phyloP scores from a whole-genome alignment of 2,797 vertebrate species.

The Acridotheres tristis region DNA sequence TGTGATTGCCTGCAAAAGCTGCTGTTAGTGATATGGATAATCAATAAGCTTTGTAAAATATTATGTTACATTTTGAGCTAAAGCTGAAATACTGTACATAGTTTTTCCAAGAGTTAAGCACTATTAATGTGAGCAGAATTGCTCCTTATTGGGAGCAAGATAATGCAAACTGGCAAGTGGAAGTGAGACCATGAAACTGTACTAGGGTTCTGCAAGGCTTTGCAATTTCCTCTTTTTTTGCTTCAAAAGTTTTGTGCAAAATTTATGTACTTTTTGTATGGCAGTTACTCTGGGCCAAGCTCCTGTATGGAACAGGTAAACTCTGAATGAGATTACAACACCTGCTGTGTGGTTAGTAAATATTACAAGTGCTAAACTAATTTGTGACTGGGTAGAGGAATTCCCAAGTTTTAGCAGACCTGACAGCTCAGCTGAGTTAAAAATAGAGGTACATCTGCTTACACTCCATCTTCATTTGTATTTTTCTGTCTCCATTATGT shows the following conservation, averaged over 20 bases:
- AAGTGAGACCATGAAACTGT: not conserved
- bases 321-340: not conserved
- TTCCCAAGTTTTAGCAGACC: not conserved
- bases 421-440: not conserved
- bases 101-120: not conserved
- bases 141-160: not conserved
- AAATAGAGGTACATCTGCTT: constrained; percentile 30
- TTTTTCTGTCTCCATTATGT: not conserved
- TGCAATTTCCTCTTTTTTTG: not conserved
- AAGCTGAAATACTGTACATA: not conserved
- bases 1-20: not conserved
- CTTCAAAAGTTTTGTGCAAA: not conserved
- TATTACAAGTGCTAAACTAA: not conserved
- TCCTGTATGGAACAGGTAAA: not conserved
- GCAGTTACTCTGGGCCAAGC: not conserved
- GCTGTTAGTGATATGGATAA: not conserved
- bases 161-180: not conserved
- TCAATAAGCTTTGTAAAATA: not conserved
- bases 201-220: not conserved
- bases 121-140: not conserved
- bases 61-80: not conserved
- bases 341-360: not conserved
- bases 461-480: constrained; percentile 24
- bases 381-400: not conserved
- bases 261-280: not conserved